phyloP scores from a whole-genome alignment of 2,797 vertebrate genomes.

The Phrynocephalus forsythii region DNA sequence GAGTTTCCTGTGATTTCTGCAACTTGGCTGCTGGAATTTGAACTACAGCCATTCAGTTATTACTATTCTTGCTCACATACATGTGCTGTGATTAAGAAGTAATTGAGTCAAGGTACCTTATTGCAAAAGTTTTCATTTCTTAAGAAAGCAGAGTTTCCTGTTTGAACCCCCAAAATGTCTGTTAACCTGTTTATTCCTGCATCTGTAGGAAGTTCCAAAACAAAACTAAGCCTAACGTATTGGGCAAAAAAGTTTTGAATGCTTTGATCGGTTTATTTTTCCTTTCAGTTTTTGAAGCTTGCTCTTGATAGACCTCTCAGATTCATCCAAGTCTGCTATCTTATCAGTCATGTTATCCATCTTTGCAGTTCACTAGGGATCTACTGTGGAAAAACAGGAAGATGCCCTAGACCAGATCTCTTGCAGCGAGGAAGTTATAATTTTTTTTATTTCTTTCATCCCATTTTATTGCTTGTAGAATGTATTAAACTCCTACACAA shows the following conservation, averaged over 20 bases:
- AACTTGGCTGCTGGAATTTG: background rate
- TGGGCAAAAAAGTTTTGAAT: background rate
- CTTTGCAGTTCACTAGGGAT: background rate
- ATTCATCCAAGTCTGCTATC: background rate
- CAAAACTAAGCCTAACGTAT: background rate
- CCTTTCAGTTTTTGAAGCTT: background rate
- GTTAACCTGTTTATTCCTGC: background rate
- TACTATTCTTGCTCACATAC: background rate
- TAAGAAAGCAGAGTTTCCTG: background rate
- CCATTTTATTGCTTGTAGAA: background rate
- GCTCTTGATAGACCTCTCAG: background rate
- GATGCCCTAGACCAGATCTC: background rate
- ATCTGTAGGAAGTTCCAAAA: no score
- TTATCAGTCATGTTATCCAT: background rate
- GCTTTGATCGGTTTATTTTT: background rate
- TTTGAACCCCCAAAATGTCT: background rate
- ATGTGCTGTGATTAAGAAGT: background rate
- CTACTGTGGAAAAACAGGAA: background rate
- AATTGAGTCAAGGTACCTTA: background rate
- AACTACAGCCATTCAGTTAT: background rate
- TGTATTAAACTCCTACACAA: constrained; percentile 23
- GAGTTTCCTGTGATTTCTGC: background rate
- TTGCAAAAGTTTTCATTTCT: background rate
- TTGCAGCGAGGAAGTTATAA: background rate
- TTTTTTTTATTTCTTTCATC: background rate